Base-by-base conservation (phyloP, 2,888 invertebrate genomes). In the Habrosyne pyritoides region DNA sequence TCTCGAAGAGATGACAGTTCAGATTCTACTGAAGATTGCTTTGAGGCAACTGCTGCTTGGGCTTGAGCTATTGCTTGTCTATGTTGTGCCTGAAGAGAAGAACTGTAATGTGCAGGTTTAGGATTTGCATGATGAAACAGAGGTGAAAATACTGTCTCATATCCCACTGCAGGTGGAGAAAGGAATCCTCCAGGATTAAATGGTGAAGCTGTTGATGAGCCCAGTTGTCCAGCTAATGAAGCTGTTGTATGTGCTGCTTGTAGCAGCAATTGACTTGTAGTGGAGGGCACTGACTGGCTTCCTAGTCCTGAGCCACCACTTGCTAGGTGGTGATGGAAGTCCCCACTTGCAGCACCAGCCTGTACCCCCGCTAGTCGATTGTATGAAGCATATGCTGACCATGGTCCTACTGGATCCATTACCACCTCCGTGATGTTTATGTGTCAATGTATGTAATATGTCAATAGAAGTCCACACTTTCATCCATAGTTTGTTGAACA, bases 331-430 rank as follows among this genome's bases (percentile, higher is more conserved):
- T 95, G 94, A 89, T 96, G 94, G 85, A 94, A 93, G 84, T 95
- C 94, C 76, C 94, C 94, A 87, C 94, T 93, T 79, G 94, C 93
- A 84, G 95, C 92, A 83, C 95, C 94, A 75, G 95, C 93, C 84
- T 95, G 95, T 70, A 95, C 95, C 74, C 94, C 94, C 70, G 96
- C 94, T 87, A 97, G 93, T 79, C 97, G 95, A 93, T 97, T 97
- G 94, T 97, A 97, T 74, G 96, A 95, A 84, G 95, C 94, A 89
- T 96, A 96, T 84, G 95, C 95, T 84, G 95, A 95, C 97, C 97
- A 97, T 93, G 97, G 96, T 93, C 96, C 96, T 89, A 96, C 96
- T 86, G 97, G 97, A 95, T 97, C 97, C 97, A 97, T 97, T 93
- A 93, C 93, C 93, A 91, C 86, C 91, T 91, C 84, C 87, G 91